Conservation (phyloP, 92 coral and sea anemone genomes). For the Zoanthus sansibaricus region DNA sequence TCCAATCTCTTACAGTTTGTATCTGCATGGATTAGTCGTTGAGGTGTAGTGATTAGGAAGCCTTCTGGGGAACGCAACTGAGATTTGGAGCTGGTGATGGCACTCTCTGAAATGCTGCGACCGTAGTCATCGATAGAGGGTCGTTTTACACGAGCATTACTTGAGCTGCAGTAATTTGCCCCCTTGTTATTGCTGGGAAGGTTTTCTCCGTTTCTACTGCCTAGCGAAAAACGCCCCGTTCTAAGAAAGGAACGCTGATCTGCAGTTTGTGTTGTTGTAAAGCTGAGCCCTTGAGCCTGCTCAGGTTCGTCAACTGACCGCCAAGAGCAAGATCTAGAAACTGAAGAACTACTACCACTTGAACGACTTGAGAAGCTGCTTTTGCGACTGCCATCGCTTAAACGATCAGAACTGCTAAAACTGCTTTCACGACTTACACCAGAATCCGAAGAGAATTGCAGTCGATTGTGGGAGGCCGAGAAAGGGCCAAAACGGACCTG, state of each 20-base stretch:
- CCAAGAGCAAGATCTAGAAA: slow-evolving; percentile 67
- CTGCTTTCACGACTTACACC: slow-evolving; percentile 77
- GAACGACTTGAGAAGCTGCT: slow-evolving; percentile 88
- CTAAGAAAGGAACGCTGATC: slow-evolving; percentile 56
- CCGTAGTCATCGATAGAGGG: slow-evolving; percentile 56
- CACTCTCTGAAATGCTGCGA: slow-evolving; percentile 66
- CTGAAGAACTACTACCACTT: slow-evolving; percentile 52
- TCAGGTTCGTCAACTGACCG: slow-evolving; percentile 56
- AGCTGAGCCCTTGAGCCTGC: neutral
- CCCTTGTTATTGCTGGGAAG: neutral
- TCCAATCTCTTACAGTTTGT: neutral
- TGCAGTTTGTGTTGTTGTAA: slow-evolving; percentile 27
- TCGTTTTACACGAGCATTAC: slow-evolving; percentile 24
- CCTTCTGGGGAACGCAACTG: slow-evolving; percentile 74
- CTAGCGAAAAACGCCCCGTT: slow-evolving; percentile 55
- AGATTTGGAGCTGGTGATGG: neutral
- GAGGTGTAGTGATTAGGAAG: slow-evolving; percentile 76
- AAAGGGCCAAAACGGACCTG: slow-evolving; percentile 1
- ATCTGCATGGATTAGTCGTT: neutral
- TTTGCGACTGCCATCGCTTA: slow-evolving; percentile 77
- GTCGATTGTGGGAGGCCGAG: neutral
- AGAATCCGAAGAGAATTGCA: slow-evolving; percentile 27
- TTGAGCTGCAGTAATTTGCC: slow-evolving; percentile 4
- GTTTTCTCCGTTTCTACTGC: neutral
- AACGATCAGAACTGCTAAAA: slow-evolving; percentile 70